Conservation (phyloP, 1,140 invertebrate species). For the Ceratina japonica region DNA sequence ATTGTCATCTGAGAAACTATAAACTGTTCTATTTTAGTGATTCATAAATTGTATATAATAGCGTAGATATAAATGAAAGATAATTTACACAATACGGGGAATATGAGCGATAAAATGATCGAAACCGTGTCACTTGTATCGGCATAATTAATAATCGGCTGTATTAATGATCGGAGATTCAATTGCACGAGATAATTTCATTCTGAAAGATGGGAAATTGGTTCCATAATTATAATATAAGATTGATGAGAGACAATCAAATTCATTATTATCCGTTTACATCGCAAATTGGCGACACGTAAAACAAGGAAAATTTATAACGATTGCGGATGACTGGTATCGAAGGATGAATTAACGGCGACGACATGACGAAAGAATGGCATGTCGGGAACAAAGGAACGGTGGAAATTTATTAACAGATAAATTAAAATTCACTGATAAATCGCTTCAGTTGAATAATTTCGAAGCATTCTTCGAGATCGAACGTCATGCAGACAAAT, state of each 20-base stretch:
- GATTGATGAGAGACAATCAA: background rate
- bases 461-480: too few species aligned
- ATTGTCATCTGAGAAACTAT: too few species aligned
- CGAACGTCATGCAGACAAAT: too few species aligned
- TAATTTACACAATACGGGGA: too few species aligned
- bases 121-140: too few species aligned
- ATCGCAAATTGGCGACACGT: background rate
- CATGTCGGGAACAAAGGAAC: background rate
- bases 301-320: background rate
- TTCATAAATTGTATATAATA: too few species aligned
- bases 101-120: too few species aligned
- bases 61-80: too few species aligned
- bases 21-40: too few species aligned
- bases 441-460: background rate
- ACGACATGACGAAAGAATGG: conserved; percentile 6
- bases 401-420: conserved; percentile 19
- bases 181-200: too few species aligned
- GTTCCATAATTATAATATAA: background rate
- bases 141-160: too few species aligned
- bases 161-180: too few species aligned
- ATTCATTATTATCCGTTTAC: background rate
- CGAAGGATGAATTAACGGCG: background rate
- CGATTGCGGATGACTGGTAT: background rate
- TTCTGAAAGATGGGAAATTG: background rate
- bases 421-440: background rate